Evolutionary conservation across 2,797 vertebrate species (phyloP).

Genomic region (Astyanax mexicanus): DNA sequence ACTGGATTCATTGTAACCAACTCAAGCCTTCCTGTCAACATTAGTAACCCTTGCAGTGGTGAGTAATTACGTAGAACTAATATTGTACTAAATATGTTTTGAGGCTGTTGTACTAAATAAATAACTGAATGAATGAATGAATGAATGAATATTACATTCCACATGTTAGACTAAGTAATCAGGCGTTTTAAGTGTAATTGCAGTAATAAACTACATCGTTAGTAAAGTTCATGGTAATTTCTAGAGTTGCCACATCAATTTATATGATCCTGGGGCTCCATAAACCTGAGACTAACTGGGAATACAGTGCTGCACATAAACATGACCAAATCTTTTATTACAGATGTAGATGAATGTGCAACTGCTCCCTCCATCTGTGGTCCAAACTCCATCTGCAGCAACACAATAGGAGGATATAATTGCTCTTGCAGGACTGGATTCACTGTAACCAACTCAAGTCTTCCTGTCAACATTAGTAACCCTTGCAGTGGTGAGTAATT

Average conservation of each 20-base stretch:
- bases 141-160: too few species aligned
- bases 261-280: too few species aligned
- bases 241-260: too few species aligned
- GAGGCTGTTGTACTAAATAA: not conserved
- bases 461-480: not conserved
- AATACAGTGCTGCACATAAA: too few species aligned
- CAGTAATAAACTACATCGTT: too few species aligned
- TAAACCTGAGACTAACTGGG: too few species aligned
- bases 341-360: conserved; percentile 39
- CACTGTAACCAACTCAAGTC: conserved; percentile 3
- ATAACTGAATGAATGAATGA: too few species aligned
- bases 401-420: conserved; percentile 26
- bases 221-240: too few species aligned
- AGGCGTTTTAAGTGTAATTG: too few species aligned
- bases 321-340: not conserved
- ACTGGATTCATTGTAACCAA: not conserved
- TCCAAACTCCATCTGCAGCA: conserved; percentile 23
- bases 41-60: conserved; percentile 2
- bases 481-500: conserved; percentile 8
- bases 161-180: too few species aligned
- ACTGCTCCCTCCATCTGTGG: conserved; percentile 20
- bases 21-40: not conserved
- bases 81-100: too few species aligned
- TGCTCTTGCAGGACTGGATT: conserved; percentile 39
- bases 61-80: too few species aligned